Evolutionary conservation across 2,888 invertebrate genomes (phyloP).

Genomic region (Parelbella ahira): DNA sequence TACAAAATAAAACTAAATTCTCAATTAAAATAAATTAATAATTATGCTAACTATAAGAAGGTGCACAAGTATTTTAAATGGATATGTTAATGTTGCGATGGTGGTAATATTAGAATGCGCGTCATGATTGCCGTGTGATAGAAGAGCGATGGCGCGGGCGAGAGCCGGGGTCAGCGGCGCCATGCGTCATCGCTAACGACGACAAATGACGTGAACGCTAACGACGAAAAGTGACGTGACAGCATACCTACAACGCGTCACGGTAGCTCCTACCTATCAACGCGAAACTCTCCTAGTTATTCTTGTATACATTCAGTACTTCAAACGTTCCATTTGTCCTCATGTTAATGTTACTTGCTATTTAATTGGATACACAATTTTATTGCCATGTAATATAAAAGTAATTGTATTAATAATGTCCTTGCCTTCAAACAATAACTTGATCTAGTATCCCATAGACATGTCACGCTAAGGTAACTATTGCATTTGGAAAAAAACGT

Average conservation of each 20-base stretch:
- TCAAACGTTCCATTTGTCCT: too few relatives aligned
- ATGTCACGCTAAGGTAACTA: too few relatives aligned
- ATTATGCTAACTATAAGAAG: neutral
- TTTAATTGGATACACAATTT: too few relatives aligned
- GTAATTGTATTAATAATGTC: too few relatives aligned
- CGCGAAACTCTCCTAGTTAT: too few relatives aligned
- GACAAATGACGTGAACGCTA: constrained; percentile 79
- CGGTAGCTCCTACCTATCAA: constrained; percentile 15
- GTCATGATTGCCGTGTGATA: constrained; percentile 41
- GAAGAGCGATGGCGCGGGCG: constrained; percentile 74
- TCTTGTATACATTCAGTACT: too few relatives aligned
- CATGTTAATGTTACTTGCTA: too few relatives aligned
- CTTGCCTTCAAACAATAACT: too few relatives aligned
- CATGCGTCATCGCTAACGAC: constrained; percentile 79
- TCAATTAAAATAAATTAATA: neutral
- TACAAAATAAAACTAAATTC: too few relatives aligned
- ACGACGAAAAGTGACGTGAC: constrained; percentile 73
- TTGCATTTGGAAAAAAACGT: too few relatives aligned
- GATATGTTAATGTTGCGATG: neutral
- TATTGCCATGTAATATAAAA: too few relatives aligned
- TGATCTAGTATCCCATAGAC: too few relatives aligned
- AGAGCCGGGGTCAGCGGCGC: constrained; percentile 63
- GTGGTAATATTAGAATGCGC: constrained; percentile 15
- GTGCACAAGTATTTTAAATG: neutral
- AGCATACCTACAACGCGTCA: constrained; percentile 37